These are phyloP conservation scores for Todiramphus chloris DNA, from an alignment of 2,113 vertebrate genomes.

Conservation along the genomic window DNA sequence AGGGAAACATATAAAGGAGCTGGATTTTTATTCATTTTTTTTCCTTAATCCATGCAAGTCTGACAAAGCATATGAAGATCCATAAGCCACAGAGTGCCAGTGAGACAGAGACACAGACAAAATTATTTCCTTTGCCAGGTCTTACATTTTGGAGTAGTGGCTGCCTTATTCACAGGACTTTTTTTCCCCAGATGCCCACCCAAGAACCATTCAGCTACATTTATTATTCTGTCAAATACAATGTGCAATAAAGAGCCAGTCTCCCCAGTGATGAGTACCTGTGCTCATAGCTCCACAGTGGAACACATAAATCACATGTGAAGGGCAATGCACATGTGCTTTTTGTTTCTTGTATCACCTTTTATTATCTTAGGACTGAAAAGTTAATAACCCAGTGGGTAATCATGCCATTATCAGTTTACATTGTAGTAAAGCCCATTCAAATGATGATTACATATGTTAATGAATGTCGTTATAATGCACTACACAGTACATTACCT, in stretches of 20 bases:
- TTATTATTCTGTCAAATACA: constrained; percentile 69
- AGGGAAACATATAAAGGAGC: constrained; percentile 20
- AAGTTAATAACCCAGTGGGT: constrained; percentile 86
- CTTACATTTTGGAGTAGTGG: constrained; percentile 43
- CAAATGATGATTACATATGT: constrained; percentile 88
- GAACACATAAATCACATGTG: constrained; percentile 65
- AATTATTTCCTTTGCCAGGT: constrained; percentile 54
- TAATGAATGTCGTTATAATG: constrained; percentile 86
- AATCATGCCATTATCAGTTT: constrained; percentile 86
- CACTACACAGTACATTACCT: constrained; percentile 88
- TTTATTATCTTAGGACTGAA: constrained; percentile 83
- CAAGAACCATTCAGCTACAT: constrained; percentile 47
- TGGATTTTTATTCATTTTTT: not conserved
- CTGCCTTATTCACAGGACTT: constrained; percentile 28
- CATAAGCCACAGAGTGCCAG: constrained; percentile 5
- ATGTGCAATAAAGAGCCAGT: constrained; percentile 62
- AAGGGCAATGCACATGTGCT: constrained; percentile 64
- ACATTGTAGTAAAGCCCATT: constrained; percentile 85
- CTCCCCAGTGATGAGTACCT: constrained; percentile 55
- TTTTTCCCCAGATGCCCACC: constrained; percentile 47
- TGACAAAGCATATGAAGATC: constrained; percentile 4
- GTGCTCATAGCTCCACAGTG: constrained; percentile 49
- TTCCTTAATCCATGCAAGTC: not conserved
- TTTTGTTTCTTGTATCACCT: constrained; percentile 78
- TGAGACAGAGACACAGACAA: constrained; percentile 31